These are phyloP conservation scores for Baccha elongata DNA, from an alignment of 2,888 invertebrate genomes.

Conservation along the genomic window DNA sequence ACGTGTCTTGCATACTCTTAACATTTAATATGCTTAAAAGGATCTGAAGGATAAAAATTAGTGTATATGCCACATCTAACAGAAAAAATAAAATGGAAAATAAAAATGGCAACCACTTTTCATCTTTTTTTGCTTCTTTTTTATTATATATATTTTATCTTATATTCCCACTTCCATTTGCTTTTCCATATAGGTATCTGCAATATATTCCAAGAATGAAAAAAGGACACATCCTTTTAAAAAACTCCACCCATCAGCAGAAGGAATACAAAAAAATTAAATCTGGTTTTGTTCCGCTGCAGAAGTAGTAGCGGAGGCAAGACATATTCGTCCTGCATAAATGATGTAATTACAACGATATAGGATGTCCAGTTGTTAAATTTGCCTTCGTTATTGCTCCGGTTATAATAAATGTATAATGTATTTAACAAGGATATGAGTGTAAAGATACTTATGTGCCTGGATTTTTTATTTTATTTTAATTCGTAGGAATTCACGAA, in stretches of 20 bases:
- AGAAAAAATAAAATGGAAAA: too few relatives aligned
- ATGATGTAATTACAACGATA: slow-evolving; percentile 81
- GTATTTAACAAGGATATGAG: too few relatives aligned
- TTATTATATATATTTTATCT: background rate
- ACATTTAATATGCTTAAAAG: too few relatives aligned
- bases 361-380: too few relatives aligned
- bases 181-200: slow-evolving; percentile 49
- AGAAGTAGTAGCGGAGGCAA: slow-evolving; percentile 70
- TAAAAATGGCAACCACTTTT: slow-evolving; percentile 68
- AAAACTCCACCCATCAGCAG: too few relatives aligned
- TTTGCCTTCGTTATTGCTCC: slow-evolving; percentile 62
- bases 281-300: slow-evolving; percentile 74
- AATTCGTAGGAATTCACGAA: slow-evolving; percentile 35
- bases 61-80: too few relatives aligned
- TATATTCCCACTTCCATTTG: slow-evolving; percentile 58
- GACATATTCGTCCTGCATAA: slow-evolving; percentile 81
- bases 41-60: too few relatives aligned
- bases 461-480: too few relatives aligned
- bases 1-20: slow-evolving; percentile 51
- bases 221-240: slow-evolving; percentile 67
- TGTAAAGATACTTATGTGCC: too few relatives aligned
- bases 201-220: slow-evolving; percentile 56
- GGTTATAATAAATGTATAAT: slow-evolving; percentile 67
- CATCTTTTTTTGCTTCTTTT: slow-evolving; percentile 50
- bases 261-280: slow-evolving; percentile 70